Conservation (phyloP, 2,113 vertebrate genomes). For the Triplophysa tibetana region DNA sequence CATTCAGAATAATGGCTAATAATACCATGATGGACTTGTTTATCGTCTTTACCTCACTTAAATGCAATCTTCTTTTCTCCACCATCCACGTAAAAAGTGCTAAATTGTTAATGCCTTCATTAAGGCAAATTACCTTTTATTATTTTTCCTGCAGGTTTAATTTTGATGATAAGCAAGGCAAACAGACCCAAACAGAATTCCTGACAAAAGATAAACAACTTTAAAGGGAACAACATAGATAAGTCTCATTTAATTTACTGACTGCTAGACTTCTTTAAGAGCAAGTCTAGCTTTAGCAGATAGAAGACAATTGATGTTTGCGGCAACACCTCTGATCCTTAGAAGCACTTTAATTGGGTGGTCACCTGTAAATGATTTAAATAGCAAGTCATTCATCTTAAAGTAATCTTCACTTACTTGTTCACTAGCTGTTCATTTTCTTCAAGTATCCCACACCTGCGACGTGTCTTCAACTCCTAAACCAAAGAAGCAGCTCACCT, state of each 20-base stretch:
- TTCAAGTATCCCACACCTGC: not conserved
- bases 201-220: constrained; percentile 26
- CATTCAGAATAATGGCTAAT: not conserved
- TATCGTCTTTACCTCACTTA: constrained; percentile 10
- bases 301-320: constrained; percentile 33
- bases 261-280: constrained; percentile 16
- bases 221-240: constrained; percentile 30
- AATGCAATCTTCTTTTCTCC: constrained; percentile 3
- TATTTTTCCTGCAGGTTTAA: constrained; percentile 21
- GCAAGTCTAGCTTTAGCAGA: not conserved
- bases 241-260: constrained; percentile 29
- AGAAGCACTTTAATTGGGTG: constrained; percentile 22
- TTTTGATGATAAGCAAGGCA: constrained; percentile 28
- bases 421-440: constrained; percentile 21
- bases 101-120: constrained; percentile 39
- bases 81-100: not conserved
- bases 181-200: constrained; percentile 11
- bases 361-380: constrained; percentile 4
- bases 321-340: constrained; percentile 1
- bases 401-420: constrained; percentile 25
- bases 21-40: not conserved
- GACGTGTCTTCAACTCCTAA: not conserved
- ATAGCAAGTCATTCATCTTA: constrained; percentile 22
- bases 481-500: not conserved
- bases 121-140: constrained; percentile 38